Conservation (phyloP, 1,140 invertebrate genomes). For the Bilobella aurantiaca region DNA sequence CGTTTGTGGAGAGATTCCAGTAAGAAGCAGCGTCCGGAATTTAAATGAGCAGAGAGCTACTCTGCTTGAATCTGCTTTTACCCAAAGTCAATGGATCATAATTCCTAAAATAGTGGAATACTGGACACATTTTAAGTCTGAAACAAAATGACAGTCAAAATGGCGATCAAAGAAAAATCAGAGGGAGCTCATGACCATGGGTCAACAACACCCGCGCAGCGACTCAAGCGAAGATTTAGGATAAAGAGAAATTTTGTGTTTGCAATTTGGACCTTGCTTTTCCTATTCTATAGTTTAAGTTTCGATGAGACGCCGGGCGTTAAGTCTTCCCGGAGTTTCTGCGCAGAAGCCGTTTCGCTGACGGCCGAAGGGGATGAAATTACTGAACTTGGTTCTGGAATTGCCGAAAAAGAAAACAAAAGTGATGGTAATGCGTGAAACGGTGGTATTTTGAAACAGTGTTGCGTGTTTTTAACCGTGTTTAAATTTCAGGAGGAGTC, state of each 20-base stretch:
- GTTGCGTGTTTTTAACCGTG: background rate
- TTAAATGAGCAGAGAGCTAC: too few species aligned
- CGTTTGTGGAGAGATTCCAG: too few species aligned
- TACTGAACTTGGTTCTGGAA: background rate
- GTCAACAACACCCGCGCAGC: background rate
- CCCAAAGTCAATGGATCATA: too few species aligned
- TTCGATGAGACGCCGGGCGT: background rate
- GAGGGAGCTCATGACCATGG: conserved; percentile 14
- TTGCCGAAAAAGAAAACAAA: background rate
- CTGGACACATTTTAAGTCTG: background rate
- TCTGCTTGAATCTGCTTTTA: too few species aligned
- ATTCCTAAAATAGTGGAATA: too few species aligned
- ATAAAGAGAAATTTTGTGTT: conserved; percentile 13
- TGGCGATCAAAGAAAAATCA: background rate
- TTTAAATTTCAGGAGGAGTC: background rate
- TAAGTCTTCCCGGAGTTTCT: background rate
- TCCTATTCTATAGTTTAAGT: conserved; percentile 15
- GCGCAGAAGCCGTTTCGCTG: background rate
- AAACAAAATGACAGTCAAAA: background rate
- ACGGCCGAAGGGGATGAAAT: background rate
- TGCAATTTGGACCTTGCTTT: conserved; percentile 8
- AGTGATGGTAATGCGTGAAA: background rate
- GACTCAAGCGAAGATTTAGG: background rate
- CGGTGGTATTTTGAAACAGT: background rate
- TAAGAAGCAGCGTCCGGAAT: too few species aligned